Base-by-base conservation (phyloP, 2,113 vertebrate species). In the Antigone vipio region DNA sequence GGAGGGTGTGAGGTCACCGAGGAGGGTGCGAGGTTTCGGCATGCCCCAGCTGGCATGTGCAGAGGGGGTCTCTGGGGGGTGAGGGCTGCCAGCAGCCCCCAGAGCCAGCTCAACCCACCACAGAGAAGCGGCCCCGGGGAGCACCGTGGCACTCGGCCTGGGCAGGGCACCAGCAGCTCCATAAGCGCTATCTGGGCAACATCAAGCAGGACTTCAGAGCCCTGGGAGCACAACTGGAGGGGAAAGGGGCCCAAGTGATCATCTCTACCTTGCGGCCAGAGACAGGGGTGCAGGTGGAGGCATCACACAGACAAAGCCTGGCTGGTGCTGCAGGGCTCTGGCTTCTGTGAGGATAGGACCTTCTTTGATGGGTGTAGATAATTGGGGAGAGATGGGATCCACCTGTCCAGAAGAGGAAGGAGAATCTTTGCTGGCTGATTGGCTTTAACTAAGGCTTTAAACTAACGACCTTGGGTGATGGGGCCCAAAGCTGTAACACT, bases 281-380 rank as follows among this genome's bases (percentile, higher is more conserved):
- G 17, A 11, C 4, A 11, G 24, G 16, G 44, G 7, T 17, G 15
- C 7, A 38, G 27, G 7, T 1, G 0, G 1, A 44, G 12, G 15
- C 40, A 50, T 1, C 34, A 0, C 1, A 15, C 35, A n/a, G 9
- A 10, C 50, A 40, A 15, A 45, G 29, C 15, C 50, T 15, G 19
- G 4, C 19, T 38, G 11, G 26, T 50, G 22, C 2, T 20, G 45
- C n/a, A 38, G 18, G 15, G 9, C 62, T 60, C 12, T 15, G 58
- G n/a, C 9, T 5, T 15, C 32, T 11, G 1, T 4, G n/a, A n/a
- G 11, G 27, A 2, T 1, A 56, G 24, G 9, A 30, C 19, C 35
- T 47, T 11, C 20, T 16, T 6, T 5, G 2, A 29, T 2, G 2
- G 30, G 2, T 2, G 3, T 3, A 44, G 40, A 9, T 3, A 32